A percentile compares a stretch with the other conserved stretches of the same genome.
Evolutionary conservation across 2,113 vertebrate species (phyloP).

Genomic region (Noctilio leporinus): DNA sequence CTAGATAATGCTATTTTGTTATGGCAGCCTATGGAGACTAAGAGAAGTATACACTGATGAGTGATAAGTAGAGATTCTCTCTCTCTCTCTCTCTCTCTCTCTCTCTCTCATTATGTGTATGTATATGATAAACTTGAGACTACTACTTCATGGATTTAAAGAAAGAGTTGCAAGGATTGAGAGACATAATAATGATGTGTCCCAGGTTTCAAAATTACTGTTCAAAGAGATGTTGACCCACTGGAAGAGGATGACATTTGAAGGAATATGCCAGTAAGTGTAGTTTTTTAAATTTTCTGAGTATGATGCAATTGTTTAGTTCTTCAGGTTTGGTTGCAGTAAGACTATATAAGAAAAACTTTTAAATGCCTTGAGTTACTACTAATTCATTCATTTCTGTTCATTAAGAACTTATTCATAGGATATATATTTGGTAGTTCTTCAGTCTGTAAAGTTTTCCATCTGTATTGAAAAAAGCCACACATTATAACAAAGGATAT

Average conservation of each 20-base stretch:
- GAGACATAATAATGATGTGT: not conserved
- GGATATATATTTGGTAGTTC: not conserved
- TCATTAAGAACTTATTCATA: not conserved
- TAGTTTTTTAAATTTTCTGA: not conserved
- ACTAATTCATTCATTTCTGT: not conserved
- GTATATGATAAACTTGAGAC: not conserved
- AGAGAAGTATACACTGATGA: not conserved
- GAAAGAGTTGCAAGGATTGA: not conserved
- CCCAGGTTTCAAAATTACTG: not conserved
- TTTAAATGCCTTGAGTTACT: not conserved
- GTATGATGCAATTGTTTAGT: not conserved
- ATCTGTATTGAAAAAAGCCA: not conserved
- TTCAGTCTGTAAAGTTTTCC: not conserved
- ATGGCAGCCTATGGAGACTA: not conserved
- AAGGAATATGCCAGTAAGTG: not conserved
- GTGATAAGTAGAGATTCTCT: not conserved
- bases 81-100: too few species aligned
- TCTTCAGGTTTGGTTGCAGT: not conserved
- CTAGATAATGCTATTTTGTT: not conserved
- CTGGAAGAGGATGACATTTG: not conserved
- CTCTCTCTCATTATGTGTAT: too few species aligned
- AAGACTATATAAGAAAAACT: not conserved
- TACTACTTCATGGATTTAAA: not conserved
- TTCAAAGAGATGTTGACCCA: not conserved
- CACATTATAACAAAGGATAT: not conserved